Base-by-base conservation (phyloP, 2,888 invertebrate genomes). In the Iphiclides podalirius region DNA sequence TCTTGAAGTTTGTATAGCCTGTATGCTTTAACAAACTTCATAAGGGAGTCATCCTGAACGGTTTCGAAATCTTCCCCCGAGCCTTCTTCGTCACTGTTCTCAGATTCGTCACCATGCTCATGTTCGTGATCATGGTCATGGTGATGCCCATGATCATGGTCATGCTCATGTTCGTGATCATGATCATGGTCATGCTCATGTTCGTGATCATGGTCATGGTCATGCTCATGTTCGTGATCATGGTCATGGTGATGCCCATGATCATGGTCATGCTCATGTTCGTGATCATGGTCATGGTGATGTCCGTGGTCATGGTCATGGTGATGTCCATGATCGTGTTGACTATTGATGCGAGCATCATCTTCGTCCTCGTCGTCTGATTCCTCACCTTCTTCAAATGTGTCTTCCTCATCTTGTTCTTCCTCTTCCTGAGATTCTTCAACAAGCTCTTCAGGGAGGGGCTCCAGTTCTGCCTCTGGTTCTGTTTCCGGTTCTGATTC, bases 401-500 rank as follows among this genome's bases (percentile, higher is more conserved):
- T 37, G 4, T 41, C 45, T 20, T 49, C 53, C 26, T 52, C 43
- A 12, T 44, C 31, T 9, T 52, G 57, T 14, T 55, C 59, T 1
- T 62, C 57, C 52, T 38, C 57, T 7, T 31, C 48, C 31, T 54
- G 52, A 1, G 56, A 64, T 44, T 76, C 70, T 0, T 77, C 45
- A 17, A 35, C 31, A 44, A 44, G 26, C 1, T 50, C 49, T 34
- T 68, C 74, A 0, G 47, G 53, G 39, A 59, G 60, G 34, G 45
- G 33, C n/a, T 53, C 52, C 0, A 81, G 65, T 35, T 80, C 55
- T 57, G 71, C 60, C 42, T 76, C 74, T 1, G 69, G 58, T 52
- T 75, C 75, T 0, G 84, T 69, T 51, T 82, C 77, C 0, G 82
- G 68, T 36, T 79, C 71, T 0, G 79, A 65, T 46, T 79, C 47